These are phyloP conservation scores for Orthosia cruda DNA, from an alignment of 2,888 invertebrate species.

Conservation along the genomic window DNA sequence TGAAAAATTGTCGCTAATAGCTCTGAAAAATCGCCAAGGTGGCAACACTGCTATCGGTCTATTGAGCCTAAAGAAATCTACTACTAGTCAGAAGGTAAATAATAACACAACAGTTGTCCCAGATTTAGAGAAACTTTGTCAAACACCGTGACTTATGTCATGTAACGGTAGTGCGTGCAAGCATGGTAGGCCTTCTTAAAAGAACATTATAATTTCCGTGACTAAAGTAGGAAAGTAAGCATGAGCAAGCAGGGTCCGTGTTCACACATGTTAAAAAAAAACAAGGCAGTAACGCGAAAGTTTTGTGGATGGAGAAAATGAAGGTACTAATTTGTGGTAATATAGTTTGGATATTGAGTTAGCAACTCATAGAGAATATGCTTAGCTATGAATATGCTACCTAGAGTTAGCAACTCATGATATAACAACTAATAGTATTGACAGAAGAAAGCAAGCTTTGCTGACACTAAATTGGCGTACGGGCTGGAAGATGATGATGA, in stretches of 20 bases:
- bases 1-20: too few relatives aligned
- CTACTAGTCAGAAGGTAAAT: background rate
- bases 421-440: too few relatives aligned
- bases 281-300: background rate
- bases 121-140: conserved; percentile 37
- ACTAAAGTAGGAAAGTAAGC: conserved; percentile 7
- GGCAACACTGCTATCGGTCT: too few relatives aligned
- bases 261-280: background rate
- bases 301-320: background rate
- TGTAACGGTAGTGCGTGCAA: conserved; percentile 6
- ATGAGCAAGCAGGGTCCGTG: background rate
- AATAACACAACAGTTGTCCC: conserved; percentile 3
- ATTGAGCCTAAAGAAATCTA: background rate
- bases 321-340: background rate
- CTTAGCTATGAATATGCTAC: too few relatives aligned
- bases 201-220: conserved; percentile 24
- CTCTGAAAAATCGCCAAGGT: too few relatives aligned
- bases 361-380: background rate
- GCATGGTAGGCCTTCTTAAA: background rate
- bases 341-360: background rate
- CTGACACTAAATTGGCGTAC: background rate
- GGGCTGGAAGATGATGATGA: background rate
- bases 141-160: conserved; percentile 4
- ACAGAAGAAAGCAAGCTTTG: background rate
- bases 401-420: too few relatives aligned